Base-by-base conservation (phyloP, 1,140 invertebrate species). In the Cotesia chilonis region DNA sequence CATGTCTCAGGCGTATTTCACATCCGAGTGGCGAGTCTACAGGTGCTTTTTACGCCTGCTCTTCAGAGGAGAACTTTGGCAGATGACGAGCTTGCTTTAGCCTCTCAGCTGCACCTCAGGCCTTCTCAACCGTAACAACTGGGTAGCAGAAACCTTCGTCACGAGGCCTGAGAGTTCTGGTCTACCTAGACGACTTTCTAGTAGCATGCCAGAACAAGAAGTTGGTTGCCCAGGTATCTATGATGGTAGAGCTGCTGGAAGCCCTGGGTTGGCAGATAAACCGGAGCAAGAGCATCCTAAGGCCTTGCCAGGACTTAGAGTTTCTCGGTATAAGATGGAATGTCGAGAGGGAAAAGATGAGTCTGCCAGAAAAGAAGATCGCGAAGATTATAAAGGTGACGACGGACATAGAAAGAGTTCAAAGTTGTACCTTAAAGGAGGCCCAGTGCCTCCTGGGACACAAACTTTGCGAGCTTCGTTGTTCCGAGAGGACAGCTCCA, bases 241-340 rank as follows among this genome's bases (percentile, higher is more conserved):
- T 59, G 57, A 67, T 79, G 37, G 41, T 71, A 1, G 17, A 73
- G 1, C 20, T 72, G 4, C 78, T 65, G 61, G 72, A 76, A 57
- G 7, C 10, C 6, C 72, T 83, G 4, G 79, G 78, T 0, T 83
- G 82, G 81, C 74, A 61, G 28, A 73, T 83, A 9, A 83, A 84
- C 70, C 64, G 65, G 55, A 20, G 74, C 1, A 83, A 83, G 55
- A 79, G 78, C 64, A 69, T 79, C 14, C 37, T 81, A n/a, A 51
- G 36, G 52, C 83, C 82, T 57, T 72, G 64, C 12, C 77, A 78
- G 67, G 12, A 57, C 64, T n/a, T 83, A 0, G 77, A 81, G 41
- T 83, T 76, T 74, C 74, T 84, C 5, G 82, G 81, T 9, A 69
- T 84, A 6, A 71, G 61, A 5, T 84, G 82, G 80, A 70, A 84